These are phyloP conservation scores for Azemiops feae DNA, from an alignment of 2,113 vertebrate genomes.

Conservation along the genomic window DNA sequence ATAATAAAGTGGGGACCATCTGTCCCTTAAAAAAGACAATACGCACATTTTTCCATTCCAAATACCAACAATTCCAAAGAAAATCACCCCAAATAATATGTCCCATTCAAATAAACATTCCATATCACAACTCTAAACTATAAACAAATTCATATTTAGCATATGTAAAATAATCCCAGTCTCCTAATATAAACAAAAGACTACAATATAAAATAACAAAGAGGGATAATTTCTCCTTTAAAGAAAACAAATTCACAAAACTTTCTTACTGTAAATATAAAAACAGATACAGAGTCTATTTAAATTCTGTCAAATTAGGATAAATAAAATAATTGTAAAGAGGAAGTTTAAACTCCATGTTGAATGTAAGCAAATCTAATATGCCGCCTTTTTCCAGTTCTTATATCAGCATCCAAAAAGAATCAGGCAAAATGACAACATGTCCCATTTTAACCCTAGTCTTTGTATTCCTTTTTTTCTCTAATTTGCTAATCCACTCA, in stretches of 20 bases:
- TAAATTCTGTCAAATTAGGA: neutral
- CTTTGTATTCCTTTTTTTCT: neutral
- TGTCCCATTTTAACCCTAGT: neutral
- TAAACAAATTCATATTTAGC: neutral
- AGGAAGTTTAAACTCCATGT: neutral
- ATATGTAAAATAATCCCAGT: neutral
- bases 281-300: neutral
- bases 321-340: neutral
- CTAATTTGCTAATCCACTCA: neutral
- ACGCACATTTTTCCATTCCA: neutral
- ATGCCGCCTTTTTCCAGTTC: neutral
- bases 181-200: neutral
- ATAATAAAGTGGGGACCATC: neutral
- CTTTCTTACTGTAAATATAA: neutral
- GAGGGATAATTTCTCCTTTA: neutral
- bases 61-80: neutral
- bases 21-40: neutral
- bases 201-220: neutral
- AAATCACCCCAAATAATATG: neutral
- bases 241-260: neutral
- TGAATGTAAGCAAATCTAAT: neutral
- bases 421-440: neutral
- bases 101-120: neutral
- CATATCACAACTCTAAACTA: neutral
- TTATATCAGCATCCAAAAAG: neutral